Evolutionary conservation across 2,113 vertebrate species (phyloP), one percentile per base, ranked within the genome.

Genomic region (Candoia aspera): DNA sequence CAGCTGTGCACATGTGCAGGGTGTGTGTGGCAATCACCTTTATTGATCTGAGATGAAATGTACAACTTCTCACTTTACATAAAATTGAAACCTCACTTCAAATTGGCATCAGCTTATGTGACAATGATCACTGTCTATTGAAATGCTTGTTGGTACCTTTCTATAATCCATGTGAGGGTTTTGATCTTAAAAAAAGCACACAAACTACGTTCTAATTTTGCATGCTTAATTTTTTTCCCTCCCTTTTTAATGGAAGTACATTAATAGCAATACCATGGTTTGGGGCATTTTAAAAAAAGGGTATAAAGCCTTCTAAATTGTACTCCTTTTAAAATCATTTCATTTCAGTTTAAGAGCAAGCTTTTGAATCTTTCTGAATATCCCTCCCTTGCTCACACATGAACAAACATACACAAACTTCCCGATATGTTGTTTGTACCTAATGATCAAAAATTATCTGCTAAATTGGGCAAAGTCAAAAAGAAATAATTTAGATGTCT

Each of bases 381-480:
- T 26, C 13, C 17, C 84, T 37, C 86, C 37, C 19, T 60, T 15
- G 37, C 55, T 29, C 24, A 29, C 90, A 33, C 42, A 5, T 42
- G 73, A 42, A 21, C 29, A 57, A 42, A 21, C 29, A 57, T 29
- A 90, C 12, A 6, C 46, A 64, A 23, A 26, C n/a, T 55, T 55
- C 42, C 59, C 26, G 21, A 87, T 87, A 46, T 29, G 33, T 73
- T 87, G 21, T 26, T 57, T 11, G 29, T 54, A 42, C 49, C 84
- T 55, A 86, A 91, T 89, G 24, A 42, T 68, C 87, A 68, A 42
- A 17, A 73, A 79, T 58, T 79, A 73, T 79, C 49, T 91, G 91
- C 62, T 58, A n/a, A 91, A 68, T 26, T 86, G 58, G 85, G 24
- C 60, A 57, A 46, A 58, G 33, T n/a, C 62, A n/a, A 73, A 57